These are phyloP conservation scores for Danaus melanippus DNA, from an alignment of 1,140 invertebrate genomes.

Conservation along the genomic window DNA sequence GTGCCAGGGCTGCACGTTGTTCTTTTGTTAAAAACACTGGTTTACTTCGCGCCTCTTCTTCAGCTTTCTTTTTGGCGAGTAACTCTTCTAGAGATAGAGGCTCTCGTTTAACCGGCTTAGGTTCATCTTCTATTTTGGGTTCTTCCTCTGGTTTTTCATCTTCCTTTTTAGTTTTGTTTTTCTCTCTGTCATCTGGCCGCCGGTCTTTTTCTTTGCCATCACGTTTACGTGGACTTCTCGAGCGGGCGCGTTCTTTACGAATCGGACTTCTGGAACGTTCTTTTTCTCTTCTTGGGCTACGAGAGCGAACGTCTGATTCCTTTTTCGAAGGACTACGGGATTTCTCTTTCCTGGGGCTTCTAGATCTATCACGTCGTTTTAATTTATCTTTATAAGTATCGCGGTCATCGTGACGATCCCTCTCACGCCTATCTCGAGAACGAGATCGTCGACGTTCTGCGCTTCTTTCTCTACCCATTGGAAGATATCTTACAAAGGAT, in stretches of 20 bases:
- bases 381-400: constrained; percentile 53
- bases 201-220: constrained; percentile 50
- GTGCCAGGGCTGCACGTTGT: constrained; percentile 90
- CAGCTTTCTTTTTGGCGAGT: constrained; percentile 95
- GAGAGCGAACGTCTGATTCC: constrained; percentile 35
- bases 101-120: constrained; percentile 79
- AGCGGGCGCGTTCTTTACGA: constrained; percentile 41
- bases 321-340: constrained; percentile 39
- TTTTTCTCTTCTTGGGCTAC: constrained; percentile 35
- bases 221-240: constrained; percentile 52
- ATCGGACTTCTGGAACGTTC: constrained; percentile 38
- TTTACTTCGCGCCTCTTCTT: constrained; percentile 93
- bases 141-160: constrained; percentile 61
- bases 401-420: constrained; percentile 56
- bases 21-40: constrained; percentile 98
- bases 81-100: constrained; percentile 97
- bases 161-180: constrained; percentile 67
- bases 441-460: constrained; percentile 53
- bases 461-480: constrained; percentile 53
- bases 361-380: constrained; percentile 50
- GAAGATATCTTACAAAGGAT: too few relatives aligned
- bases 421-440: constrained; percentile 51
- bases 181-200: constrained; percentile 54
- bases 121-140: constrained; percentile 46
- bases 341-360: constrained; percentile 46